Evolutionary conservation across 2,888 invertebrate species (phyloP), one percentile per base, ranked within the genome.

Genomic region (Hirtodrosophila histrioides): DNA sequence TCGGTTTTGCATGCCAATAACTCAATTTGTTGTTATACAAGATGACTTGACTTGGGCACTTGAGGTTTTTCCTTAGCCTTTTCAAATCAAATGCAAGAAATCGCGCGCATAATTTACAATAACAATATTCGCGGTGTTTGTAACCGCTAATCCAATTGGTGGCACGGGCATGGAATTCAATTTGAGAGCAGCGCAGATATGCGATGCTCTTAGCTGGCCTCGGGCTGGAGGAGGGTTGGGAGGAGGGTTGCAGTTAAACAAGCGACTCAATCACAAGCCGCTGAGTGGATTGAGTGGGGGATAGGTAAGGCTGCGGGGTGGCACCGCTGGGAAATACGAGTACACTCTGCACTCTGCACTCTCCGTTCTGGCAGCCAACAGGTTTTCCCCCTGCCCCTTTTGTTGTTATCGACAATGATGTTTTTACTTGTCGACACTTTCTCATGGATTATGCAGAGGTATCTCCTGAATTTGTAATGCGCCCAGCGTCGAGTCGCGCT

Each of bases 381-480:
- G 88, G 89, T 88, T 84, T 82, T 69, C 48, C 39, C 53, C 57
- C 4, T 27, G 53, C 64, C 53, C 48, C 31, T 41, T 45, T 36
- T 83, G 85, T 75, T 88, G 86, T 66, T 77, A 81, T 86, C 77
- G 72, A 31, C 79, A 69, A 79, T 78, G 73, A 74, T 78, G 75
- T 75, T 78, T 81, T 88, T 82, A 86, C 83, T 82, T 83, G 79
- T 87, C 87, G 90, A 86, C 89, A 89, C 83, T 88, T 87, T 78
- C 85, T 90, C 86, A 90, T 90, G 80, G 91, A 90, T 90, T 90
- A 90, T 90, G 91, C 90, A 89, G 71, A 85, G 86, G 83, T 84
- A 88, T 88, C 88, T 88, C 61, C 68, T 90, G 84, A 87, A 90
- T 90, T 83, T 89, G 88, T 90, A 90, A 90, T 89, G 76, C 57